Conservation (phyloP, 2,797 vertebrate species). For the Telmatherina bonti region DNA sequence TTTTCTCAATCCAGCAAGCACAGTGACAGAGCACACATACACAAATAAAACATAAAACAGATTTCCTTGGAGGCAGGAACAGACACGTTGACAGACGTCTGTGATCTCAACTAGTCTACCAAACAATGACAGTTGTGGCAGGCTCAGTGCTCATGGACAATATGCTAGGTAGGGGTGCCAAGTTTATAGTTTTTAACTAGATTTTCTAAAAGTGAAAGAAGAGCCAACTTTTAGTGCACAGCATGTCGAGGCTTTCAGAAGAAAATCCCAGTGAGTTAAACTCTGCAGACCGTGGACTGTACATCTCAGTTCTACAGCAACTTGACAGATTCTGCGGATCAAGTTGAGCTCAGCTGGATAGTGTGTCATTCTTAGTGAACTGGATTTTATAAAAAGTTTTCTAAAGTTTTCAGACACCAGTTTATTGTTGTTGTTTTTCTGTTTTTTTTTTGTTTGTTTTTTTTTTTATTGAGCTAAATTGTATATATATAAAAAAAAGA, state of each 20-base stretch:
- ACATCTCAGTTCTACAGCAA: too few species aligned
- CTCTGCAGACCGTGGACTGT: too few species aligned
- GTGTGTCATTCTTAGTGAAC: too few species aligned
- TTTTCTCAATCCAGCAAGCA: conserved; percentile 25
- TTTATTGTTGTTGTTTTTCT: too few species aligned
- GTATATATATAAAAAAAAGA: neutral
- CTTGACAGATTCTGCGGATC: neutral
- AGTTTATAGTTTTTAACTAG: conserved; percentile 15
- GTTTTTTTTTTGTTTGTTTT: neutral
- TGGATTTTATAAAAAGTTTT: too few species aligned
- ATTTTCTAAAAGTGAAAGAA: conserved; percentile 20
- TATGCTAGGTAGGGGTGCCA: conserved; percentile 14
- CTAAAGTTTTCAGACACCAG: too few species aligned
- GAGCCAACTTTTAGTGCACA: conserved; percentile 4
- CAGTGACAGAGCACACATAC: neutral
- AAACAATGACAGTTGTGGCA: conserved; percentile 6
- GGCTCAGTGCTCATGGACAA: conserved; percentile 7
- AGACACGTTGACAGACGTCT: conserved; percentile 23
- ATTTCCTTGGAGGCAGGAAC: conserved; percentile 33
- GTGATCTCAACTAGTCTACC: conserved; percentile 21
- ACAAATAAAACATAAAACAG: conserved; percentile 16
- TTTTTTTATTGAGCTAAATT: neutral
- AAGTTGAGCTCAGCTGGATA: neutral
- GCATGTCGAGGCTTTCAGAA: neutral
- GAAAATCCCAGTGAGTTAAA: neutral